Evolutionary conservation across 2,113 vertebrate genomes (phyloP), one percentile per base, ranked within the genome.

Genomic region (Apus apus): DNA sequence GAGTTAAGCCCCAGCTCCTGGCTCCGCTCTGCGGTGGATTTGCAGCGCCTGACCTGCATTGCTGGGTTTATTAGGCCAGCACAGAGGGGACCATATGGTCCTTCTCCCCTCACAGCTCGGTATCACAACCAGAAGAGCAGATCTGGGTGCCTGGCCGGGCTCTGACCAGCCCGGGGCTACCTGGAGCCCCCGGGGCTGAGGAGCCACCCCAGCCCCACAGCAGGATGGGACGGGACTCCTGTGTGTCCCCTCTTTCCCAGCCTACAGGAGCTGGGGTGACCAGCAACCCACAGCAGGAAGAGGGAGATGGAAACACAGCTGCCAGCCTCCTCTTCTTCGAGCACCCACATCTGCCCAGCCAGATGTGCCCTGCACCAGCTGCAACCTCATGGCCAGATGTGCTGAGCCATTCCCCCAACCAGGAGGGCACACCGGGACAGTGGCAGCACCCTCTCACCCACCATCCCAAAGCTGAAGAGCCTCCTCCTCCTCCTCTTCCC

Each of bases 11-110:
- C 83, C 6, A 9, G 46, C 5, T 2, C 2, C 81, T 25, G 65
- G 34, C 87, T 61, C 15, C 25, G 53, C 53, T 65, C 80, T 14
- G 7, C 1, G 0, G 20, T n/a, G 87, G 84, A 92, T 95, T 87
- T 94, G 89, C 89, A 78, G 94, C 7, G 48, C 89, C 94, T 89
- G 95, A 97, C 93, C 96, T 65, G 91, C 93, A 95, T 96, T 88
- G 87, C 12, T 0, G 25, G 30, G n/a, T 71, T 94, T 82, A 94
- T 94, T 48, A 53, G 91, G 80, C 70, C 8, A 20, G 32, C 27
- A 0, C 77, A 61, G 53, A 74, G 40, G n/a, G 87, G 57, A 93
- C 94, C 96, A 94, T 95, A 85, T 92, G 96, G 84, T 70, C 77
- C 89, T 78, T 87, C 83, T 65, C 51, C 29, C 64, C 86, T 38